phyloP scores from a whole-genome alignment of 2,888 invertebrate species.

The Cheilosia variabilis region DNA sequence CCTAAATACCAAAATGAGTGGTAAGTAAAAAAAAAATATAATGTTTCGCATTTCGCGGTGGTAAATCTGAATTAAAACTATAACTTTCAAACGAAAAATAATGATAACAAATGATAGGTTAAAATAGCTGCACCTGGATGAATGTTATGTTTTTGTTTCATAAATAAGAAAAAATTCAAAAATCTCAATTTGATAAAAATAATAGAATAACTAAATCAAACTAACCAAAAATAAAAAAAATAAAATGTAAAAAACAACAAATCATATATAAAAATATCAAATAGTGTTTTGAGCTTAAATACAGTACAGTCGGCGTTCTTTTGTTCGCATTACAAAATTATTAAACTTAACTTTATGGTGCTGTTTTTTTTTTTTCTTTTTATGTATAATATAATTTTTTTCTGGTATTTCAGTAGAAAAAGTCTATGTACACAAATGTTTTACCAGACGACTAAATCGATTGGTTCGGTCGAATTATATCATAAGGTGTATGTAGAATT shows the following conservation, averaged over 20 bases:
- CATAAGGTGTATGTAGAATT: conserved; percentile 17
- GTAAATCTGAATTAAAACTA: conserved; percentile 35
- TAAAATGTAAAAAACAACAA: conserved; percentile 36
- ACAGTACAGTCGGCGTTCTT: conserved; percentile 48
- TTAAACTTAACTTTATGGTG: conserved; percentile 63
- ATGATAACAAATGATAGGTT: conserved; percentile 26
- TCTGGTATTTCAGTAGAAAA: conserved; percentile 63
- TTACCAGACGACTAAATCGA: conserved; percentile 46
- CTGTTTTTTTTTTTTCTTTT: conserved; percentile 26
- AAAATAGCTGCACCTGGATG: conserved; percentile 46
- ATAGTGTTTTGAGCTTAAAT: conserved; percentile 68
- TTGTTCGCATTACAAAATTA: conserved; percentile 63
- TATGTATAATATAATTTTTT: conserved; percentile 41
- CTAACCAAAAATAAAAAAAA: conserved; percentile 42
- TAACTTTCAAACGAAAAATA: conserved; percentile 15
- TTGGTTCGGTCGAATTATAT: conserved; percentile 32
- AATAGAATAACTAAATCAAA: conserved; percentile 36
- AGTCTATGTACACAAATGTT: conserved; percentile 65
- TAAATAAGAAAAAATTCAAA: conserved; percentile 49
- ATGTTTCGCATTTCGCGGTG: conserved; percentile 17
- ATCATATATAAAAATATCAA: conserved; percentile 45
- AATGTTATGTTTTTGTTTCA: conserved; percentile 48
- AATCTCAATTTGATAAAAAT: conserved; percentile 58
- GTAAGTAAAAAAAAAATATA: conserved; percentile 30
- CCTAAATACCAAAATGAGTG: conserved; percentile 37